Conservation (phyloP, 2,113 vertebrate species). For the Psittacara wagleri region DNA sequence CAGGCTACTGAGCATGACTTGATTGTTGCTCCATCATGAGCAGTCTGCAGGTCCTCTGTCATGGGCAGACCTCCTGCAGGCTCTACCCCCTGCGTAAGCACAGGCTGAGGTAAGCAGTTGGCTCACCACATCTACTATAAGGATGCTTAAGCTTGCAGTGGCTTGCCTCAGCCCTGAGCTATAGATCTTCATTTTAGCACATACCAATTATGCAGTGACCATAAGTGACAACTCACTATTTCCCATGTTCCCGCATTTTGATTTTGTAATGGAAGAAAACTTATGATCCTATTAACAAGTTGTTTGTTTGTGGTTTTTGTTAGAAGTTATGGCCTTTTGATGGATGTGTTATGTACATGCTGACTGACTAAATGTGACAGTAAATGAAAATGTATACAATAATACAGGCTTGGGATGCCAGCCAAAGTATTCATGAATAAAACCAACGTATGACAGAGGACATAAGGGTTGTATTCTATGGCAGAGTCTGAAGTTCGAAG, state of each 20-base stretch:
- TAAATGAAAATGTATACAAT: slow-evolving; percentile 17
- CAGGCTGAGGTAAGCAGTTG: background rate
- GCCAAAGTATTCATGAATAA: background rate
- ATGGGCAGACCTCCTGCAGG: background rate
- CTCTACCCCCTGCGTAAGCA: rapidly evolving
- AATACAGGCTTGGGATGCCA: background rate
- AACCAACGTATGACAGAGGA: background rate
- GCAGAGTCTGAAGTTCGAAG: background rate
- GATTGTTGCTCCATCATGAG: background rate
- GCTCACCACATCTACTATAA: background rate
- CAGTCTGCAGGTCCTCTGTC: background rate
- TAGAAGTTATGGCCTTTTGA: background rate
- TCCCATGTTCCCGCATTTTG: background rate
- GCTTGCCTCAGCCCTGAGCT: background rate
- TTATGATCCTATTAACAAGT: slow-evolving; percentile 14
- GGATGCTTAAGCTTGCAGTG: background rate
- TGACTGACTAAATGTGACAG: slow-evolving; percentile 1
- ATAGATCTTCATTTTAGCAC: background rate
- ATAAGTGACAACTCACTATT: slow-evolving; percentile 8
- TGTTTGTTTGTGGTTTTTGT: background rate
- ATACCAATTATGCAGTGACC: background rate
- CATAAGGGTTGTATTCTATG: background rate
- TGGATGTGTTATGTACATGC: background rate
- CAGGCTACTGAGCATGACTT: background rate
- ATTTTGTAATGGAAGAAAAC: slow-evolving; percentile 13